A percentile compares a stretch with the other conserved stretches of the same genome.
Conservation (phyloP, 2,113 vertebrate genomes). For the Neolamprologus modestus region DNA sequence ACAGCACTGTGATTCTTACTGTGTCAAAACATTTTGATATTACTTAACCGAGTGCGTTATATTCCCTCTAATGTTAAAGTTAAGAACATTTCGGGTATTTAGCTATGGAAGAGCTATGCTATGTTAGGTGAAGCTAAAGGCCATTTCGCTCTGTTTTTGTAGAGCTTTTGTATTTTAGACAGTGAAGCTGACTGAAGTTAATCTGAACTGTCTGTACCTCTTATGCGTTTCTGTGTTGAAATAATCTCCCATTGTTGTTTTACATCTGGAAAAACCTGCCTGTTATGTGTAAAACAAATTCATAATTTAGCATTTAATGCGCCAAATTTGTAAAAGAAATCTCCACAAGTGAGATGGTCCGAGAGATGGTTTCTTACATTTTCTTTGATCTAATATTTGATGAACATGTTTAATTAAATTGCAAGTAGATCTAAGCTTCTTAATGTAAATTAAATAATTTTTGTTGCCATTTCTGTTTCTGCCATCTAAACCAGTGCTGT, state of each 20-base stretch:
- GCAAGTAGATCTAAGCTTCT: not conserved
- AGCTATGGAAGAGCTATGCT: not conserved
- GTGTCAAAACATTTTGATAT: not conserved
- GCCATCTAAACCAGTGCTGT: not conserved
- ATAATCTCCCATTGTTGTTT: not conserved
- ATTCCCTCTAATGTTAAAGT: not conserved
- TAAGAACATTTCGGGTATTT: not conserved
- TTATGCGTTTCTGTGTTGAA: not conserved
- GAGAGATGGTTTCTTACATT: not conserved
- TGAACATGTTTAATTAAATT: not conserved
- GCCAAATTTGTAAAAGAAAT: no score
- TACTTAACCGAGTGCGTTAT: not conserved
- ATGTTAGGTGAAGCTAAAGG: no score
- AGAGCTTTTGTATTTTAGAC: not conserved
- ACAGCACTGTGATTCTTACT: not conserved
- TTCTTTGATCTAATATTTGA: not conserved
- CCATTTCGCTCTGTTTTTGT: not conserved
- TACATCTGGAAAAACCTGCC: not conserved
- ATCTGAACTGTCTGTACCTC: not conserved
- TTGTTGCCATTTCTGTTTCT: not conserved
- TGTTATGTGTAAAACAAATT: not conserved
- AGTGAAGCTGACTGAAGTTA: not conserved
- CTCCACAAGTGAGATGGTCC: no score
- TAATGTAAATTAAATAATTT: not conserved
- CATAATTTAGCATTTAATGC: not conserved